A percentile compares a stretch with the other conserved stretches of the same genome.
Evolutionary conservation across 1,140 invertebrate species (phyloP).

Genomic region (Drosophila kepulauana): DNA sequence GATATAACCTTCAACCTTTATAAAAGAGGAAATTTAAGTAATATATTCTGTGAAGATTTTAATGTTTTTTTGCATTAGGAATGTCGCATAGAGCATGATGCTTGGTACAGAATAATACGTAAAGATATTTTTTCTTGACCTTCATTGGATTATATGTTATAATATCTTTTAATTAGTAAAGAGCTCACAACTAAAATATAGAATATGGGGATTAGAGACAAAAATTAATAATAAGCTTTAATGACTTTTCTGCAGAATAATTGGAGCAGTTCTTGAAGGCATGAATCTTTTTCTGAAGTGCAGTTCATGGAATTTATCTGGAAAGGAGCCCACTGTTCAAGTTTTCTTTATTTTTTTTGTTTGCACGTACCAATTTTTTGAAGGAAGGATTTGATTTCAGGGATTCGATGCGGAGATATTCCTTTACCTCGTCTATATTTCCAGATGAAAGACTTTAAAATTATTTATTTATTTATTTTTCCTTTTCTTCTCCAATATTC

Average conservation of each 20-base stretch:
- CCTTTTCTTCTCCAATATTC: not conserved
- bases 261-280: not conserved
- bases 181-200: no score
- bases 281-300: not conserved
- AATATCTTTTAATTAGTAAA: no score
- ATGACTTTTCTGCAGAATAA: slow-evolving; percentile 12
- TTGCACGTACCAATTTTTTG: not conserved
- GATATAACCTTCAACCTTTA: not conserved
- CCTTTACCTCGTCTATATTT: not conserved
- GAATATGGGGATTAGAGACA: not conserved
- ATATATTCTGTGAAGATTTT: no score
- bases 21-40: no score
- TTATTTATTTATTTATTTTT: no score
- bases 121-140: no score
- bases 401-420: not conserved
- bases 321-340: not conserved
- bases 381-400: not conserved
- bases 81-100: no score
- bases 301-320: not conserved
- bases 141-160: no score
- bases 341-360: no score
- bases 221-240: not conserved
- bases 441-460: not conserved
- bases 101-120: no score
- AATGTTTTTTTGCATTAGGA: no score